Evolutionary conservation across 1,140 invertebrate genomes (phyloP).

Genomic region (Sweltsa coloradensis): DNA sequence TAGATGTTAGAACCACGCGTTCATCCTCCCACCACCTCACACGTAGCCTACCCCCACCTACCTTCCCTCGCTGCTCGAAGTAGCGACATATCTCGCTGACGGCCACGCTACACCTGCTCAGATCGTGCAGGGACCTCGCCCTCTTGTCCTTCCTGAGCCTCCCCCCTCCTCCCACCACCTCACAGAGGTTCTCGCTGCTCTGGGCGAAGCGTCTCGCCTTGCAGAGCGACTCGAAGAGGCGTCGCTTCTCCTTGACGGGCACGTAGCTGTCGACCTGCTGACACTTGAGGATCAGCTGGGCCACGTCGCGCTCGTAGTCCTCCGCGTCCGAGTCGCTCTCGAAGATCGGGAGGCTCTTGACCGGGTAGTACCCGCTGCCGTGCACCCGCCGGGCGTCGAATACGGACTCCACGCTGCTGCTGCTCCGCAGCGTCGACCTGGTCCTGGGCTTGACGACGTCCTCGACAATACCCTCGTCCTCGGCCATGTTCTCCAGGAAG

Average conservation of each 20-base stretch:
- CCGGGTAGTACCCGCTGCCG: too few species aligned
- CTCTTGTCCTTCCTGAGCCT: slow-evolving; percentile 32
- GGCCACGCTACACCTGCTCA: slow-evolving; percentile 31
- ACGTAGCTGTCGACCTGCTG: slow-evolving; percentile 45
- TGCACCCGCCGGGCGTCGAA: too few species aligned
- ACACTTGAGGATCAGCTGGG: slow-evolving; percentile 36
- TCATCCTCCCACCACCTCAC: too few species aligned
- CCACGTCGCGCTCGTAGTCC: slow-evolving; percentile 31
- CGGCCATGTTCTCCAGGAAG: slow-evolving; percentile 30
- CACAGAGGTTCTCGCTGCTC: slow-evolving; percentile 35
- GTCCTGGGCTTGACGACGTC: slow-evolving; percentile 27
- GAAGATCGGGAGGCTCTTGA: slow-evolving; percentile 16
- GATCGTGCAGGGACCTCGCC: slow-evolving; percentile 42
- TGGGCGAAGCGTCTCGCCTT: slow-evolving; percentile 34
- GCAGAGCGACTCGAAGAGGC: slow-evolving; percentile 43
- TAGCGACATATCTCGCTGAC: slow-evolving; percentile 46
- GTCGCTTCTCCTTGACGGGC: slow-evolving; percentile 43
- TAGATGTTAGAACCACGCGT: too few species aligned
- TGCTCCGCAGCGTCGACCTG: slow-evolving; percentile 24
- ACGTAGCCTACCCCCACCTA: too few species aligned
- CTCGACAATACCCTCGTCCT: slow-evolving; percentile 27
- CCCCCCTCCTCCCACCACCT: slow-evolving; percentile 20
- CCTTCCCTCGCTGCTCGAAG: slow-evolving; percentile 35
- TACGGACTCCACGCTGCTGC: slow-evolving; percentile 18
- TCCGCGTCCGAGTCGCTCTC: slow-evolving; percentile 3